A percentile compares a stretch with the other conserved stretches of the same genome.
These are phyloP conservation scores for Pholis gunnellus DNA, from an alignment of 2,113 vertebrate species.

Conservation along the genomic window DNA sequence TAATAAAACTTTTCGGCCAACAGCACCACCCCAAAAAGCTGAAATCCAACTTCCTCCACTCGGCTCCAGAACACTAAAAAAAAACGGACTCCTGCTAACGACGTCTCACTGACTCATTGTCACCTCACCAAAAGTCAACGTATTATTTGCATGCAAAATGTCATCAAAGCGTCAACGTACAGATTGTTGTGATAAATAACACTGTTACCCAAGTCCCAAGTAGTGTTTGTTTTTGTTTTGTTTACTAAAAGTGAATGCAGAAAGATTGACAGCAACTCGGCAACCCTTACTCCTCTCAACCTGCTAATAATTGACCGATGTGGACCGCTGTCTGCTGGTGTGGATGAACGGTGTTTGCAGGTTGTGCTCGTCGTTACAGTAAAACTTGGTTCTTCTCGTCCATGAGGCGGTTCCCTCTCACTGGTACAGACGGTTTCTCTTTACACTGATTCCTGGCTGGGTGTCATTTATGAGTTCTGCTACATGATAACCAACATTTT, in stretches of 20 bases:
- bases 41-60: constrained; percentile 2
- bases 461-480: neutral
- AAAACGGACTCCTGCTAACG: neutral
- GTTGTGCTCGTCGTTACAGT: neutral
- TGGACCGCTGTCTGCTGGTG: neutral
- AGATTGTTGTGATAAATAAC: neutral
- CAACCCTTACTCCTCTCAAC: neutral
- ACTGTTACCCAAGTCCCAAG: neutral
- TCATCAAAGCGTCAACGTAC: constrained; percentile 18
- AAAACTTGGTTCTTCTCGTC: too few relatives aligned
- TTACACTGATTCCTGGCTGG: neutral
- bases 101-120: neutral
- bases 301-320: neutral
- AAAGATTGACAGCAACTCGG: constrained; percentile 8
- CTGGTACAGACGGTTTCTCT: neutral
- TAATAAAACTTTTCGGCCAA: neutral
- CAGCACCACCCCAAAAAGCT: neutral
- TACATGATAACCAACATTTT: too few relatives aligned
- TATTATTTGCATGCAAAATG: constrained; percentile 59
- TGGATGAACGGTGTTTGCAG: neutral
- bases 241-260: neutral
- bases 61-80: neutral
- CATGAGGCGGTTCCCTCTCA: too few relatives aligned
- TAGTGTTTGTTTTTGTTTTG: constrained; percentile 1
- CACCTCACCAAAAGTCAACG: constrained; percentile 9